Evolutionary conservation across 1,140 invertebrate species (phyloP).

Genomic region (Drosophila mojavensis): DNA sequence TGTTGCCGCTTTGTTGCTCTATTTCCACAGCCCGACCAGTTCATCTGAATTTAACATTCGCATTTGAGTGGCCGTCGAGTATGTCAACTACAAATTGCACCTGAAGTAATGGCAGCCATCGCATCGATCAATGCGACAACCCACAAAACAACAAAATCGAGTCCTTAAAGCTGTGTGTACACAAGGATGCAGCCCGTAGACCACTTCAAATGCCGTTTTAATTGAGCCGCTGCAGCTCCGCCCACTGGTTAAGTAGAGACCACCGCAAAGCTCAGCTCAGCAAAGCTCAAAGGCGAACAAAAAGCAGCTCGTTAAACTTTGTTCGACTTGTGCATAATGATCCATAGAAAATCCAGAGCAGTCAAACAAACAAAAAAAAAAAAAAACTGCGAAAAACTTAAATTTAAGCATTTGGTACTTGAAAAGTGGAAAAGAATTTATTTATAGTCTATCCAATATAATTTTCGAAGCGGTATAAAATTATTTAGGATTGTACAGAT

Average conservation of each 20-base stretch:
- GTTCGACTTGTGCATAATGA: constrained; percentile 24
- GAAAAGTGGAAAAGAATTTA: background rate
- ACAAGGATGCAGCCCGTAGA: constrained; percentile 9
- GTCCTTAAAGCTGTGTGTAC: constrained; percentile 47
- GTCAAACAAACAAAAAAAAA: too few relatives aligned
- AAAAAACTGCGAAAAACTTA: background rate
- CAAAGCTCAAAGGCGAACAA: background rate
- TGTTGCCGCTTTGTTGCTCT: constrained; percentile 10
- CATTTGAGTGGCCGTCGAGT: constrained; percentile 30
- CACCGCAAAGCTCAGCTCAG: too few relatives aligned
- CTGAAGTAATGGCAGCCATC: constrained; percentile 31
- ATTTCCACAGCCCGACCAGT: background rate
- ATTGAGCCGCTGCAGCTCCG: constrained; percentile 58
- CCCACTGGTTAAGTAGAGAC: constrained; percentile 26
- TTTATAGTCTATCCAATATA: too few relatives aligned
- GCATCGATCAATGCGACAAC: constrained; percentile 51
- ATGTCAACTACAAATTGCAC: constrained; percentile 38
- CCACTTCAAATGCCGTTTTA: constrained; percentile 68
- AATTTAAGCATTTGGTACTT: background rate
- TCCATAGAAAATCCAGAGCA: constrained; percentile 10
- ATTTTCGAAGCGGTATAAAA: too few relatives aligned
- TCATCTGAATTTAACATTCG: constrained; percentile 47
- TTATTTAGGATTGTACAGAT: too few relatives aligned
- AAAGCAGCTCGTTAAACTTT: constrained; percentile 17
- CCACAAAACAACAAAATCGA: constrained; percentile 44